Evolutionary conservation across 2,113 vertebrate genomes (phyloP).

Genomic region (Mellivora capensis): DNA sequence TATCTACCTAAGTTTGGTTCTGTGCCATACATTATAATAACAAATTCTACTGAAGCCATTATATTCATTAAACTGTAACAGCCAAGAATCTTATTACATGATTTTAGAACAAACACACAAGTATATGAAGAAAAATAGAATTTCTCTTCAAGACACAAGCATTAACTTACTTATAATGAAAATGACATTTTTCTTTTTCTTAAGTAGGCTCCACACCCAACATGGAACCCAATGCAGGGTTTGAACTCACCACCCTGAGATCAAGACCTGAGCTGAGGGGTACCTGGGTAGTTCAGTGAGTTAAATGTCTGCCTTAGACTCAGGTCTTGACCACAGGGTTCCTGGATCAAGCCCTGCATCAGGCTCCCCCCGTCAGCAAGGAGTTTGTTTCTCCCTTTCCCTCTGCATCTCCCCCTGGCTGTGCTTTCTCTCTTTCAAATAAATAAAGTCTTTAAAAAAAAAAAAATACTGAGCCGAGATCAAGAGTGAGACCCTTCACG

Average conservation of each 20-base stretch:
- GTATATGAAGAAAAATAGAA: background rate
- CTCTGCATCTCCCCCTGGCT: background rate
- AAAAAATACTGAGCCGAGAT: background rate
- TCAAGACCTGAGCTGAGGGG: background rate
- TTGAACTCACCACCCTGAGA: background rate
- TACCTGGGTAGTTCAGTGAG: background rate
- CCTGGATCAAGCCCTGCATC: background rate
- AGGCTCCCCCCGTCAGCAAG: no score
- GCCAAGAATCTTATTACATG: background rate
- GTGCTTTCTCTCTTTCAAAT: background rate
- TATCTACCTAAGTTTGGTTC: background rate
- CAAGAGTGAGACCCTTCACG: background rate
- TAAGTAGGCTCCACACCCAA: background rate
- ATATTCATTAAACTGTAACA: background rate
- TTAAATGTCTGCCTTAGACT: background rate
- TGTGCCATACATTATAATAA: background rate
- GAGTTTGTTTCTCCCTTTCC: background rate
- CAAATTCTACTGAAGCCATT: background rate
- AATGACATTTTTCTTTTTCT: background rate
- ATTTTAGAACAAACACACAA: conserved; percentile 26
- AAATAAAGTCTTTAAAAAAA: background rate
- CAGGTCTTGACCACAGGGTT: background rate
- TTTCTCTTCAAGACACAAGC: conserved; percentile 41
- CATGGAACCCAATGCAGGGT: background rate
- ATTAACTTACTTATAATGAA: conserved; percentile 2